Percentiles rank a stretch among this genome's conserved stretches.
These are phyloP conservation scores for Eublepharis macularius DNA, from an alignment of 2,113 vertebrate genomes.

Conservation along the genomic window DNA sequence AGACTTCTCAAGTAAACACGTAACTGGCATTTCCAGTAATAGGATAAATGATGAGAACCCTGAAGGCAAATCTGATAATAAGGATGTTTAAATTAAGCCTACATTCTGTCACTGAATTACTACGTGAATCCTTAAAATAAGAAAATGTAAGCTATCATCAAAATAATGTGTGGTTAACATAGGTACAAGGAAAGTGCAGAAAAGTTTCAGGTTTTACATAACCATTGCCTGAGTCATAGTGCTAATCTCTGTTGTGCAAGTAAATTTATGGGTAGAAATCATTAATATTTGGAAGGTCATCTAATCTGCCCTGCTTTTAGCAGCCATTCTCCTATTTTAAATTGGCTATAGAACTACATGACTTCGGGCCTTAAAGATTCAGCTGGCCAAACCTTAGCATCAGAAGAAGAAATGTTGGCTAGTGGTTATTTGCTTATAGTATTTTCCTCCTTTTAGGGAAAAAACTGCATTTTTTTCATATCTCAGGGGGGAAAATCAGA, in stretches of 20 bases:
- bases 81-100: conserved; percentile 54
- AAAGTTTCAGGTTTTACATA: conserved; percentile 28
- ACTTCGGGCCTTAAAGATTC: neutral
- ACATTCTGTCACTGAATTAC: conserved; percentile 34
- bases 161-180: conserved; percentile 34
- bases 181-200: conserved; percentile 28
- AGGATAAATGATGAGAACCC: conserved; percentile 36
- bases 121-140: conserved; percentile 42
- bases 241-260: conserved; percentile 46
- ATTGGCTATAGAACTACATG: conserved; percentile 25
- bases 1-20: conserved; percentile 18
- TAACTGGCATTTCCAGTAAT: conserved; percentile 25
- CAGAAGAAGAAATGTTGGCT: conserved; percentile 21
- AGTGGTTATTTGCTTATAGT: conserved; percentile 31
- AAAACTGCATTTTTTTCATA: conserved; percentile 19
- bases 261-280: conserved; percentile 52
- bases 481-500: conserved; percentile 15
- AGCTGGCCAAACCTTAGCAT: conserved; percentile 23
- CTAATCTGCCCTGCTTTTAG: conserved; percentile 51
- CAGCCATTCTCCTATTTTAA: conserved; percentile 32
- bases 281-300: conserved; percentile 42
- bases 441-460: conserved; percentile 33
- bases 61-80: conserved; percentile 51
- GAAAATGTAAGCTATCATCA: conserved; percentile 47
- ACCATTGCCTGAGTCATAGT: conserved; percentile 43